Evolutionary conservation across 2,113 vertebrate species (phyloP).

Genomic region (Trogon melanurus): DNA sequence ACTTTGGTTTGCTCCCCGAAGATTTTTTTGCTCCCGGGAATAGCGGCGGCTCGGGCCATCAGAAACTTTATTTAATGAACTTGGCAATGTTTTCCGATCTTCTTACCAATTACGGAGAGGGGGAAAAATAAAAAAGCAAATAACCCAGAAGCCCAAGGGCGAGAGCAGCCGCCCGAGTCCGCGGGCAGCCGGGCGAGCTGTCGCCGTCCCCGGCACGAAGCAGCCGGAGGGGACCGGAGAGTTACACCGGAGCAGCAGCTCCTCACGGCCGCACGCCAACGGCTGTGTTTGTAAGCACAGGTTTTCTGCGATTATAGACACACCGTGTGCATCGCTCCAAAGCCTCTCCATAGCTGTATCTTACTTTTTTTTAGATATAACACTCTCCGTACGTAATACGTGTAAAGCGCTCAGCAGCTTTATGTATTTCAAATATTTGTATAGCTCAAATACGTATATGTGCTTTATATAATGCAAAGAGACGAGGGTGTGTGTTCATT

Average conservation of each 20-base stretch:
- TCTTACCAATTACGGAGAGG: background rate
- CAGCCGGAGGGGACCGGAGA: background rate
- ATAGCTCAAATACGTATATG: accelerated
- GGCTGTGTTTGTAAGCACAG: accelerated
- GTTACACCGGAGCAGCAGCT: background rate
- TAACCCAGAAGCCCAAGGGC: accelerated
- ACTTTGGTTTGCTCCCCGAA: background rate
- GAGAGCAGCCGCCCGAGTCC: background rate
- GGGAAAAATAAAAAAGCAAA: background rate
- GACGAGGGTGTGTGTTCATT: accelerated
- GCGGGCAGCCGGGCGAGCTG: background rate
- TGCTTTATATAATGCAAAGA: background rate
- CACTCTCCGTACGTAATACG: accelerated
- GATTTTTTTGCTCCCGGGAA: background rate
- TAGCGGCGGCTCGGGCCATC: background rate
- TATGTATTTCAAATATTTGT: background rate
- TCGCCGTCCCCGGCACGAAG: background rate
- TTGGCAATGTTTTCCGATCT: accelerated
- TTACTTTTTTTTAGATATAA: background rate
- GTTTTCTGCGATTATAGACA: accelerated
- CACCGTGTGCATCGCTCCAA: background rate
- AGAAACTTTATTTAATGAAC: background rate
- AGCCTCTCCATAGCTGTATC: background rate
- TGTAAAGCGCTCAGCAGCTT: background rate
- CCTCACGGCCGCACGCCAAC: accelerated